Percentiles rank a stretch among this genome's conserved stretches.
phyloP scores from a whole-genome alignment of 2,797 vertebrate species.

The Cirrhinus mrigala region DNA sequence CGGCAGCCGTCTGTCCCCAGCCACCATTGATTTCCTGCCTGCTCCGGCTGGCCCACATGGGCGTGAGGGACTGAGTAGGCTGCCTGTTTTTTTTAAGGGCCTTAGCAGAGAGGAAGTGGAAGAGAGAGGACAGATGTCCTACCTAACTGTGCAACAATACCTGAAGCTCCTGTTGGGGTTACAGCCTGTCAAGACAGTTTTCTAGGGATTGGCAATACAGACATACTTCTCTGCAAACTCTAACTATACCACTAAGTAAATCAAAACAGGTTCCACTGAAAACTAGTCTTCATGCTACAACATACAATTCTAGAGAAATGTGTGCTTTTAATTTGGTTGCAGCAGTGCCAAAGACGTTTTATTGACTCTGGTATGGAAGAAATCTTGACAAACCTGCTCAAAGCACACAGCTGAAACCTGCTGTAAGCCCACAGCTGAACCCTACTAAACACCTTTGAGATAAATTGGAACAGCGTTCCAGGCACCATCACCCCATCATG shows the following conservation, averaged over 20 bases:
- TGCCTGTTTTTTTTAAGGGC: slow-evolving; percentile 36
- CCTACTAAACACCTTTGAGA: not conserved
- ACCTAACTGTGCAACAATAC: slow-evolving; percentile 8
- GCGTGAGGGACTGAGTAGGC: slow-evolving; percentile 30
- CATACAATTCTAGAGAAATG: not conserved
- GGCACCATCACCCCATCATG: not conserved
- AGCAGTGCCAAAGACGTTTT: not conserved
- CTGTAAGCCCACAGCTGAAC: not conserved
- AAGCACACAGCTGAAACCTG: not conserved
- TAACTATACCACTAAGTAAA: not conserved
- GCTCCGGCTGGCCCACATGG: slow-evolving; percentile 39
- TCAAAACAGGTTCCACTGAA: not conserved
- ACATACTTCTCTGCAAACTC: not conserved
- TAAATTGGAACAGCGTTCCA: not conserved
- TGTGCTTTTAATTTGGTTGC: not conserved
- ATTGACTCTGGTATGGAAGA: not conserved
- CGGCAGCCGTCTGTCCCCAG: slow-evolving; percentile 49
- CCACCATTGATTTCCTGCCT: slow-evolving; percentile 57
- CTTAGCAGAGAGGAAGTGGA: slow-evolving; percentile 1
- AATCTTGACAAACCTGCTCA: not conserved
- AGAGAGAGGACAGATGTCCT: not conserved
- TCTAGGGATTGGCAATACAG: not conserved
- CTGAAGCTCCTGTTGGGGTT: slow-evolving; percentile 1
- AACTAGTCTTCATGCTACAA: not conserved
- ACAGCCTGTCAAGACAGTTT: not conserved